A percentile compares a stretch with the other conserved stretches of the same genome.
These are phyloP conservation scores for Peromyscus melanophrys DNA, from an alignment of 2,797 vertebrate genomes.

Conservation along the genomic window DNA sequence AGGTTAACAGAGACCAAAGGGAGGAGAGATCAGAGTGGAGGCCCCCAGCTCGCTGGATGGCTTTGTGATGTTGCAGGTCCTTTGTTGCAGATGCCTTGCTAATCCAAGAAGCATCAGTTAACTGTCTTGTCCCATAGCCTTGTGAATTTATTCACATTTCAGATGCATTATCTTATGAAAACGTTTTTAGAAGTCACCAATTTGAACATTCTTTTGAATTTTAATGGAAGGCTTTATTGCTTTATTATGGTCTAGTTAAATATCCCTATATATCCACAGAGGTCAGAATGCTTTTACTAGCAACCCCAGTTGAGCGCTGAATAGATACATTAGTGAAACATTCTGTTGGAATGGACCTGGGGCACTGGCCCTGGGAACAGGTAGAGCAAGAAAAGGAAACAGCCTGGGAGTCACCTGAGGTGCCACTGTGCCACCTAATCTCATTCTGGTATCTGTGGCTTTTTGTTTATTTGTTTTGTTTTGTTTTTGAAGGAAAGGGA, in stretches of 20 bases:
- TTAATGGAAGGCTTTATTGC: neutral
- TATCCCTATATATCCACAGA: neutral
- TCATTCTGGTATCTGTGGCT: neutral
- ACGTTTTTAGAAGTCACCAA: neutral
- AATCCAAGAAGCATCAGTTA: neutral
- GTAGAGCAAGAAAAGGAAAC: neutral
- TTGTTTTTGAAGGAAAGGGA: neutral
- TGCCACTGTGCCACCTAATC: neutral
- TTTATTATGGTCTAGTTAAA: neutral
- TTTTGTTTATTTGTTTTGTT: neutral
- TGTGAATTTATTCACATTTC: neutral
- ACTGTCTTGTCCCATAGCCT: neutral
- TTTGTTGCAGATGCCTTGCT: neutral
- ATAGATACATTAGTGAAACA: neutral
- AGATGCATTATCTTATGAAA: neutral
- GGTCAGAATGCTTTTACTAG: neutral
- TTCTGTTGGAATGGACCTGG: neutral
- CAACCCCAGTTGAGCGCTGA: neutral
- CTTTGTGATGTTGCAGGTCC: neutral
- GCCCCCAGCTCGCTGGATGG: neutral
- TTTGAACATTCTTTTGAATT: slow-evolving; percentile 30
- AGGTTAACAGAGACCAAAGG: neutral
- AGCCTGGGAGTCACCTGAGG: neutral
- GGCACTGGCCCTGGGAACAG: too few relatives aligned
- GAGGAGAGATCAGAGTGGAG: neutral